phyloP scores from a whole-genome alignment of 2,888 invertebrate genomes.

The Spatulosminthurus flaviceps region DNA sequence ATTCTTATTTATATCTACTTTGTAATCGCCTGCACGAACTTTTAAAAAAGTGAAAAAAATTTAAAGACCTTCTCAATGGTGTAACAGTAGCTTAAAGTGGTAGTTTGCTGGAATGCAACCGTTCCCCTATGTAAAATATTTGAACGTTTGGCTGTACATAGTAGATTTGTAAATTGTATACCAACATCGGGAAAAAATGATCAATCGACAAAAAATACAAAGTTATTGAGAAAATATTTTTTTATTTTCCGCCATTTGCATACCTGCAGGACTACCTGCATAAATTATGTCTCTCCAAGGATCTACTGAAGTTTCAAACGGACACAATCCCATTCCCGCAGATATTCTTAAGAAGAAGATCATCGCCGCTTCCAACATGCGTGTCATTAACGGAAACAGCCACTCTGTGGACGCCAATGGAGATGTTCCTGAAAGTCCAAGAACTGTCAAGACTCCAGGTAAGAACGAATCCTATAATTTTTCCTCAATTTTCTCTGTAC shows the following conservation, averaged over 20 bases:
- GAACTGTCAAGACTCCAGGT: constrained; percentile 44
- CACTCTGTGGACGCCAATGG: constrained; percentile 35
- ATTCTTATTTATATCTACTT: no score
- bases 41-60: no score
- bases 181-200: neutral
- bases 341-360: constrained; percentile 46
- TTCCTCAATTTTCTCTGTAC: no score
- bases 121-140: no score
- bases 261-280: constrained; percentile 45
- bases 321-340: constrained; percentile 39
- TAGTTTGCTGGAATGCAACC: no score
- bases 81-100: no score
- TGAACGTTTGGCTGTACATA: no score
- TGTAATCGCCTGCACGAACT: no score
- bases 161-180: no score
- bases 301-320: constrained; percentile 49
- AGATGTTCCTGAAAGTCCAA: constrained; percentile 34
- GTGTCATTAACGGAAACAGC: constrained; percentile 40
- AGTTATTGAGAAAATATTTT: neutral
- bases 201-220: constrained; percentile 8
- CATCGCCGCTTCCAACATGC: constrained; percentile 29
- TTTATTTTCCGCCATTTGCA: constrained; percentile 29
- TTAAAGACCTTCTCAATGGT: no score
- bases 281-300: constrained; percentile 49
- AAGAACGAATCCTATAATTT: neutral